Base-by-base conservation (phyloP, 2,888 invertebrate species). In the Stenichneumon culpator region DNA sequence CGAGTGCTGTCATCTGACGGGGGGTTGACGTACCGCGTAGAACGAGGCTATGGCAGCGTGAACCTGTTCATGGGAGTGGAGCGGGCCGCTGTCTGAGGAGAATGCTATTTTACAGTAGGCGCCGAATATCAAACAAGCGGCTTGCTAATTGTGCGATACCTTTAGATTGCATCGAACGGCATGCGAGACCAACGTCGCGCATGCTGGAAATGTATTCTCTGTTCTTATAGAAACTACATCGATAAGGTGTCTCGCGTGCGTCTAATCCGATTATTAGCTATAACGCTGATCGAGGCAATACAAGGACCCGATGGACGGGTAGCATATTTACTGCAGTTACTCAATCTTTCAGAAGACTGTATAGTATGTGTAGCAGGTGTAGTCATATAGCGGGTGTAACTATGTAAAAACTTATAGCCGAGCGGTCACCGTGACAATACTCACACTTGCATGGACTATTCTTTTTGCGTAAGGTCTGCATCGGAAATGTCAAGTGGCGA, bases 371-470 rank as follows among this genome's bases (percentile, higher is more conserved):
- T 39, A 11, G 39, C 3, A 39, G 9, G 39, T 9, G 11, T 39
- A 11, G 39, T 9, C 39, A 3, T 39, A 11, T 39, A 39, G 39
- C 39, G 5, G 39, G 11, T 11, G 7, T 39, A 39, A 39, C 39
- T 11, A 39, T 39, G 39, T 39, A 39, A 11, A 39, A 11, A 39
- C 44, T 47, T 22, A 25, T 22, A 25, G 25, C 14, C 3, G 0
- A 57, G 0, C 6, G 32, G 36, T 19, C 28, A 39, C 75, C 28
- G 32, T 74, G 39, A 63, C 47, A 32, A 85, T 94, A 97, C 98
- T 98, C 96, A 98, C 98, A 98, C 96, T 98, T 98, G 95, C 97
- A 97, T 94, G 98, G 98, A 95, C 98, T 98, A 94, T 97, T 98
- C 96, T 97, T 97, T 96, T 98, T 98, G 94, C 98, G 96, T 95